phyloP scores from a whole-genome alignment of 2,888 invertebrate genomes.

The Trachelus stipa region DNA sequence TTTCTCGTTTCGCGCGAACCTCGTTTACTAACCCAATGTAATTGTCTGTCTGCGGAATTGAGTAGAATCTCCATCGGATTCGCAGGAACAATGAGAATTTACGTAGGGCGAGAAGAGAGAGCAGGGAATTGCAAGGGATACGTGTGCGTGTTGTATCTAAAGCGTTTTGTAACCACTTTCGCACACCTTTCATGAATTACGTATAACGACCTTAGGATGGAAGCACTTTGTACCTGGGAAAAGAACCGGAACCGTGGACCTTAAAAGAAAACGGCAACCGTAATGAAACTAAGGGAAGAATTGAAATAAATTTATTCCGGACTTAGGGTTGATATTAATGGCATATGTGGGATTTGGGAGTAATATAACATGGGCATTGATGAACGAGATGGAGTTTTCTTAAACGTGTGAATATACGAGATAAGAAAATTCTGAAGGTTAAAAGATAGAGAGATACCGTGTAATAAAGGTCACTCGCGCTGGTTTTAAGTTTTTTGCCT shows the following conservation, averaged over 20 bases:
- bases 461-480: background rate
- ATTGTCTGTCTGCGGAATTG: background rate
- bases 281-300: background rate
- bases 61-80: background rate
- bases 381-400: background rate
- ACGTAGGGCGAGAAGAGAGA: background rate
- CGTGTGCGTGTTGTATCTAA: background rate
- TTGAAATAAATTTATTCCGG: background rate
- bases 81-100: background rate
- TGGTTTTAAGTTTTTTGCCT: background rate
- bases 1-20: background rate
- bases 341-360: background rate
- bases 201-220: constrained; percentile 7
- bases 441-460: background rate
- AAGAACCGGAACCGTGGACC: background rate
- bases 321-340: background rate
- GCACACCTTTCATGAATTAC: constrained; percentile 30
- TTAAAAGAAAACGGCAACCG: background rate
- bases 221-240: background rate
- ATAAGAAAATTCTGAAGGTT: background rate
- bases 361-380: background rate
- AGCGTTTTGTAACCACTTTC: constrained; percentile 8
- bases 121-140: background rate
- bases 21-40: background rate
- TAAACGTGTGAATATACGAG: background rate